Percentiles rank a stretch among this genome's conserved stretches.
Evolutionary conservation across 1,140 invertebrate genomes (phyloP).

Genomic region (Nymphalis io): DNA sequence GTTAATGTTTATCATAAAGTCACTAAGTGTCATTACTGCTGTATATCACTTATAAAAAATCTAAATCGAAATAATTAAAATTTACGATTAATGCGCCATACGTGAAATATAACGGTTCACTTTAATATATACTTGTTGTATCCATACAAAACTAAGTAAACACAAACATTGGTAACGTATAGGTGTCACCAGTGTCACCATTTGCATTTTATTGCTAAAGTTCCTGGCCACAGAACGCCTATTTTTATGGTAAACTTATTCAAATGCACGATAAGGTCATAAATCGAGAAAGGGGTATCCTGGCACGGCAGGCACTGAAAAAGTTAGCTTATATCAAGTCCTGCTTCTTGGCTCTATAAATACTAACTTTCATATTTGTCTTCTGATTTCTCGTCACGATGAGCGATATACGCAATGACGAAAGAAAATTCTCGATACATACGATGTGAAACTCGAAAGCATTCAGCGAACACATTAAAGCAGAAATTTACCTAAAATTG

Average conservation of each 20-base stretch:
- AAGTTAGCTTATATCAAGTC: conserved; percentile 16
- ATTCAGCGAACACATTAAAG: too few species aligned
- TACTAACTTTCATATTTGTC: conserved; percentile 14
- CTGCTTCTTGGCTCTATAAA: conserved; percentile 6
- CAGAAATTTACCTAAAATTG: too few species aligned
- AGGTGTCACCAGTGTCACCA: conserved; percentile 63
- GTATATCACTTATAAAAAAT: too few species aligned
- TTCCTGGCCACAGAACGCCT: conserved; percentile 70
- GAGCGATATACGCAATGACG: neutral
- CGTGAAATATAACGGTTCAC: too few species aligned
- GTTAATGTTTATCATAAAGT: too few species aligned
- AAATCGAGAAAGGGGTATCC: conserved; percentile 70
- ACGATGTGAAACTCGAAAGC: too few species aligned
- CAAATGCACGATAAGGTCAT: conserved; percentile 72
- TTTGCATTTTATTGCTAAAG: conserved; percentile 79
- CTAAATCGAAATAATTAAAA: too few species aligned
- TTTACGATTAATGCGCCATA: too few species aligned
- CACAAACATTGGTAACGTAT: conserved; percentile 43
- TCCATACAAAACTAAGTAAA: conserved; percentile 11
- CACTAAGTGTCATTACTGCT: too few species aligned
- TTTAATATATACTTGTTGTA: too few species aligned
- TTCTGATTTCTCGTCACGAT: conserved; percentile 16
- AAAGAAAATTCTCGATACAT: neutral
- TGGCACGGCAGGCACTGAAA: conserved; percentile 55
- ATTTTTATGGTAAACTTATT: conserved; percentile 79